Base-by-base conservation (phyloP, 35 echinoderm and acorn worm genomes). In the Ophioderma brevispina region DNA sequence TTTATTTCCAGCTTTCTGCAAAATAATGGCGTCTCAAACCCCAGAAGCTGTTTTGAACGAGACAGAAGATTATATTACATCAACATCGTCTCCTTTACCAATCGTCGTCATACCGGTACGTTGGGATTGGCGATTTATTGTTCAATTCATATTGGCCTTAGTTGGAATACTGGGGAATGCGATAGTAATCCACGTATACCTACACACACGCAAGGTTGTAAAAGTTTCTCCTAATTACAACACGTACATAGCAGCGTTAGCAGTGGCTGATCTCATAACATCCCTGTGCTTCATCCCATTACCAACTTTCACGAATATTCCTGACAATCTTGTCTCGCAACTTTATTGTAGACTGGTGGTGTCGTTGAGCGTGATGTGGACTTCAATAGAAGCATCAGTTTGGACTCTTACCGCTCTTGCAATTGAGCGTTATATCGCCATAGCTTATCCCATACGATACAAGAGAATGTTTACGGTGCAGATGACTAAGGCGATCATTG, bases 121-220 rank as follows among this genome's bases (percentile, higher is more conserved):
- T 25, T 94, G 92, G 92, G 82, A 81, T 76, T 94, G 92, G 92
- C 49, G 81, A 33, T 56, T 35, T 19, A 82, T 88, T 46, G 78
- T 89, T 35, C 46, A 52, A 52, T 52, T 52, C 21, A 52, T 52
- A 8, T 52, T 52, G 21, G 46, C 46, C 21, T 11, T 52, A 11
- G 21, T 52, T 52, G 46, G 46, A 8, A 52, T 52, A 52, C 8
- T 52, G 8, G 46, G 46, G 8, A 52, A 52, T 21, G 8, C 46
- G 8, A 11, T 52, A 52, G 46, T 52, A 11, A 52, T 52, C 21
- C 46, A 52, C 21, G 21, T 52, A 21, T 52, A 52, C 21, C 46
- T 8, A 52, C 8, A 11, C 8, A 52, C 46, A 52, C n/a, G n/a
- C n/a, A n/a, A n/a, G n/a, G n/a, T n/a, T n/a, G n/a, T n/a, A n/a